Conservation (phyloP, 2,113 vertebrate genomes). For the Ploceus nigricollis region DNA sequence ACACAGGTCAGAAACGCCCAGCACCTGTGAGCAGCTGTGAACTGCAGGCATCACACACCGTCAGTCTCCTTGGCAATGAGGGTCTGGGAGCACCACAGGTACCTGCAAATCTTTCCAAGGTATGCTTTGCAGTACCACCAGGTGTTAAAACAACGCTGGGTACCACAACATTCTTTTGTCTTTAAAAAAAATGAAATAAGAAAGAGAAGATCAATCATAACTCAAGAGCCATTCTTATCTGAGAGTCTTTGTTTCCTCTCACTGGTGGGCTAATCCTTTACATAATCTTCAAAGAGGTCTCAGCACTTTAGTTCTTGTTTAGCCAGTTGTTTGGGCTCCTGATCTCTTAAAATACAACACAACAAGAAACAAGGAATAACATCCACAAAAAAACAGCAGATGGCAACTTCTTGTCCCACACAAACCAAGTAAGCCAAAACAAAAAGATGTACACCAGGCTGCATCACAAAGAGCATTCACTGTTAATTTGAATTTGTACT, state of each 20-base stretch:
- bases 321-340: neutral
- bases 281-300: neutral
- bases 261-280: neutral
- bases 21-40: neutral
- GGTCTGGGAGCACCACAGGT: neutral
- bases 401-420: neutral
- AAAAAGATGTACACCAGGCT: neutral
- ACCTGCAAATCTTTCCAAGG: neutral
- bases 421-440: neutral
- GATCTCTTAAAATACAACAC: neutral
- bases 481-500: neutral
- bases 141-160: neutral
- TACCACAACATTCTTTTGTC: neutral
- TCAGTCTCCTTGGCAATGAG: neutral
- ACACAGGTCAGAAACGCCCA: neutral
- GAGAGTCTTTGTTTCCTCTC: neutral
- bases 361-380: neutral
- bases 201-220: neutral
- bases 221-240: neutral
- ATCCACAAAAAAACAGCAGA: neutral
- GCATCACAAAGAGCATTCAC: neutral
- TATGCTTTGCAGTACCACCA: neutral
- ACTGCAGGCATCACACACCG: neutral
- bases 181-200: neutral
- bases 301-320: neutral